Evolutionary conservation across 2,113 vertebrate genomes (phyloP).

Genomic region (Lamprotornis superbus): DNA sequence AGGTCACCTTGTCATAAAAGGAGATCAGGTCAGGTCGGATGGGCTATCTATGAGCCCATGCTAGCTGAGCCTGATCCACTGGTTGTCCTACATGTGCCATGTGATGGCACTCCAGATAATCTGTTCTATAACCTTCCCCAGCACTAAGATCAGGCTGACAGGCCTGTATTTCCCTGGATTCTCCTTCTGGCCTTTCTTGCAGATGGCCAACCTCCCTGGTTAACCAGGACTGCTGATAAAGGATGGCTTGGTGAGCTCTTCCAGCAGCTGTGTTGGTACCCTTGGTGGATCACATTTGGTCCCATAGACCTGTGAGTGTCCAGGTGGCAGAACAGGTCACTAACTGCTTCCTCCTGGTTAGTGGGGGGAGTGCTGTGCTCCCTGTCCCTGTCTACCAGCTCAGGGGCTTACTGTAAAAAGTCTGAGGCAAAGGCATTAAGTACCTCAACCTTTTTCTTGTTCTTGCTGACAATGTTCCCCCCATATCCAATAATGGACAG

Average conservation of each 20-base stretch:
- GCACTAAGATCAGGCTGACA: background rate
- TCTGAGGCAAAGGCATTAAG: background rate
- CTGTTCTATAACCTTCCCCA: background rate
- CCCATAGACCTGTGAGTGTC: background rate
- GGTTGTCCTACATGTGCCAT: fast-evolving
- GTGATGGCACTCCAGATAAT: background rate
- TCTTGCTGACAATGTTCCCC: background rate
- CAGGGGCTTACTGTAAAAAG: background rate
- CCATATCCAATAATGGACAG: background rate
- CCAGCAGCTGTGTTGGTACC: background rate
- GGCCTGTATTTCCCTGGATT: background rate
- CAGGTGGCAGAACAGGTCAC: background rate
- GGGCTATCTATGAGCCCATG: background rate
- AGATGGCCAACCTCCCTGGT: background rate
- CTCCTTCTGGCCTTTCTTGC: too few species aligned
- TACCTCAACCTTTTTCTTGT: background rate
- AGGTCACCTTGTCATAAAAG: background rate
- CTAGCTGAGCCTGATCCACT: background rate
- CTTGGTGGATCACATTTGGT: background rate
- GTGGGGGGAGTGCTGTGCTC: background rate
- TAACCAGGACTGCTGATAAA: background rate
- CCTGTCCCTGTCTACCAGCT: background rate
- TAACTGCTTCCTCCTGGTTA: background rate
- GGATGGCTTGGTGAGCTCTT: background rate
- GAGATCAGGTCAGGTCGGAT: background rate